These are phyloP conservation scores for Garrulus glandarius DNA, from an alignment of 2,797 vertebrate genomes.

Conservation along the genomic window DNA sequence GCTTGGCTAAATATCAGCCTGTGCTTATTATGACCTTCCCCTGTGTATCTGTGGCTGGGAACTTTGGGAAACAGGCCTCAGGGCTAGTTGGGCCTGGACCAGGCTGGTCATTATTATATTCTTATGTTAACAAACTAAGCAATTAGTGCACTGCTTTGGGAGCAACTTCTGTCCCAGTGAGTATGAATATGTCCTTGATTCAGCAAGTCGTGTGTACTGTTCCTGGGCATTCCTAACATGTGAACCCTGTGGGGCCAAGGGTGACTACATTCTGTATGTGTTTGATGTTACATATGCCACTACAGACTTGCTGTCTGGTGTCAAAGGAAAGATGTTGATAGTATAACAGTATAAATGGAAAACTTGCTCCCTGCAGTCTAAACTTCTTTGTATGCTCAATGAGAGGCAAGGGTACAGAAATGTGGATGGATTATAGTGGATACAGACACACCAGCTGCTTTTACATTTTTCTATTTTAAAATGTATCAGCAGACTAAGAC, in stretches of 20 bases:
- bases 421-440: neutral
- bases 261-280: accelerated
- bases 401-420: neutral
- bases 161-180: neutral
- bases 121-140: neutral
- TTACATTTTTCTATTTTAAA: neutral
- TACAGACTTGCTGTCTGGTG: neutral
- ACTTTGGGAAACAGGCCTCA: neutral
- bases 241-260: neutral
- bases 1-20: neutral
- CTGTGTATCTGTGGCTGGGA: neutral
- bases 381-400: neutral
- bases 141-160: neutral
- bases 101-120: neutral
- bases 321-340: neutral
- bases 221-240: neutral
- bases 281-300: neutral
- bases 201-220: neutral
- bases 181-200: neutral
- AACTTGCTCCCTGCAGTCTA: neutral
- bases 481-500: neutral
- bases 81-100: neutral
- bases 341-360: neutral
- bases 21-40: neutral
- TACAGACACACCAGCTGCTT: neutral